phyloP scores from a whole-genome alignment of 2,888 invertebrate genomes.

The Athripsodes cinereus region DNA sequence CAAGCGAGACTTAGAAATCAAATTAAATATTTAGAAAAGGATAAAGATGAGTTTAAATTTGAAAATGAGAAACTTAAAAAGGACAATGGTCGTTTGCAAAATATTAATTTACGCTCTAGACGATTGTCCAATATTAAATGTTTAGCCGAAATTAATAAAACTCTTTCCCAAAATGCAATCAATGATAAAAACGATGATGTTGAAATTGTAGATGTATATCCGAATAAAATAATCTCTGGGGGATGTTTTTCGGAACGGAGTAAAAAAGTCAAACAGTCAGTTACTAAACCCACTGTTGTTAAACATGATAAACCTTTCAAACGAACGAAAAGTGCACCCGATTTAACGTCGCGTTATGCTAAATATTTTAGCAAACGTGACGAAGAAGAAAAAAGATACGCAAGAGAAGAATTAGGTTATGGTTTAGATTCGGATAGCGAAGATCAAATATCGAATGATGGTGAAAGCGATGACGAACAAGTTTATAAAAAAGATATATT shows the following conservation, averaged over 20 bases:
- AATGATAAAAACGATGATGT: neutral
- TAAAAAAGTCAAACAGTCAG: neutral
- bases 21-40: slow-evolving; percentile 65
- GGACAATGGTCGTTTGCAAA: slow-evolving; percentile 58
- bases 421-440: slow-evolving; percentile 13
- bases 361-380: slow-evolving; percentile 49
- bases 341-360: slow-evolving; percentile 44
- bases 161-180: slow-evolving; percentile 39
- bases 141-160: slow-evolving; percentile 68
- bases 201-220: slow-evolving; percentile 18
- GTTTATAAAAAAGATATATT: neutral
- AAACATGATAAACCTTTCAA: slow-evolving; percentile 11
- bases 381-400: slow-evolving; percentile 14
- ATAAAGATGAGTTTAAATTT: slow-evolving; percentile 56
- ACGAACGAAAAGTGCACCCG: slow-evolving; percentile 48
- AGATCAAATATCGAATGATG: slow-evolving; percentile 1
- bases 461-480: neutral
- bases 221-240: slow-evolving; percentile 35
- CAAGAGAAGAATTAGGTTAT: slow-evolving; percentile 19
- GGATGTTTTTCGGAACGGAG: slow-evolving; percentile 23
- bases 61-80: slow-evolving; percentile 63
- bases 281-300: slow-evolving; percentile 10
- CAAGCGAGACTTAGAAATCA: slow-evolving; percentile 70
- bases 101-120: slow-evolving; percentile 51
- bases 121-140: slow-evolving; percentile 64